Evolutionary conservation across 2,888 invertebrate species (phyloP), one percentile per base, ranked within the genome.

Genomic region (Polydrusus pterygomalis): DNA sequence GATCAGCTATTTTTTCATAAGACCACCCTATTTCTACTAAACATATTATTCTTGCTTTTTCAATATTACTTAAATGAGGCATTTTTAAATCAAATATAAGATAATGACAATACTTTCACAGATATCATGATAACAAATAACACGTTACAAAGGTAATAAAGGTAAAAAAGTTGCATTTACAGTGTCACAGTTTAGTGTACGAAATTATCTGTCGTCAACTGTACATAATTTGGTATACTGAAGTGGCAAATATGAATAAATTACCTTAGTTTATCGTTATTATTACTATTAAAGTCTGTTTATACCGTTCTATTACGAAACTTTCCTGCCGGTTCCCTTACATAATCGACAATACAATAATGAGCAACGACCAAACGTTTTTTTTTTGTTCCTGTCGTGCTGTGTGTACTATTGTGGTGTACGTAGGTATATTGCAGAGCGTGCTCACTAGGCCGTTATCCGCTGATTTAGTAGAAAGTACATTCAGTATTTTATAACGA

Each of bases 381-480:
- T 65, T 72, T 65, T 9, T 60, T 65, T 65, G 65, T 58, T 65
- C 40, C 49, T 71, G 30, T 64, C 56, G 40, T 54, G 54, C 34
- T 30, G 43, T 40, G 2, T n/a, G 30, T 51, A 56, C 64, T 34
- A 71, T 70, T 70, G 71, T 71, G 64, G 72, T 43, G 43, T 47
- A 38, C 38, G 34, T 30, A 30, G 40, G 13, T 56, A 56, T 38
- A 72, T 54, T 65, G 51, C 56, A 56, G 56, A 54, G 70, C 51
- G 62, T 72, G 72, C 38, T 72, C 54, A 68, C 54, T 69, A 69
- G 68, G 77, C 63, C 70, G 70, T 73, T 60, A 64, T 54, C 45
- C 54, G 71, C 40, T n/a, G 54, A 71, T 70, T 69, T 72, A 65
- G 64, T 74, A 74, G 74, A 74, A 74, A 74, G 74, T 74, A 63